phyloP scores from a whole-genome alignment of 2,797 vertebrate species.

The Cephalopachus bancanus region DNA sequence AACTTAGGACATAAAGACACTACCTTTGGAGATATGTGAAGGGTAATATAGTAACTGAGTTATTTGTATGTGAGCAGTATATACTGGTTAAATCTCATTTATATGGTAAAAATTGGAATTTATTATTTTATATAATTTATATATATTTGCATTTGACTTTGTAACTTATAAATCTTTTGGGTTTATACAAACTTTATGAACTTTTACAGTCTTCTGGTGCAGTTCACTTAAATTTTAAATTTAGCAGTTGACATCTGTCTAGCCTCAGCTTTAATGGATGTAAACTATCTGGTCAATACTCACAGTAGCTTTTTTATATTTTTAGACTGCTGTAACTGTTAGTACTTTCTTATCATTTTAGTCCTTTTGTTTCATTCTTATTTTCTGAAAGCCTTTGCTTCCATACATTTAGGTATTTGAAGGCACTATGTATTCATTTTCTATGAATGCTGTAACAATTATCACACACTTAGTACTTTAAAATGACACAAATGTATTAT shows the following conservation, averaged over 20 bases:
- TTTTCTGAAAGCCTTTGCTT: slow-evolving; percentile 45
- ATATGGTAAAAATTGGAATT: slow-evolving; percentile 32
- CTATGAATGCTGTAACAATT: neutral
- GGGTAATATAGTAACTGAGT: neutral
- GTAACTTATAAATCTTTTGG: neutral
- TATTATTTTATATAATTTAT: neutral
- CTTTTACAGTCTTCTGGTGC: neutral
- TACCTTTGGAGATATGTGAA: neutral
- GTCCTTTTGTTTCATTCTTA: slow-evolving; percentile 19
- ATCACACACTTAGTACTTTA: neutral
- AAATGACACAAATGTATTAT: neutral
- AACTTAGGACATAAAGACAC: neutral
- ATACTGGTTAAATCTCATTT: neutral
- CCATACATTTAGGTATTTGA: slow-evolving; percentile 6
- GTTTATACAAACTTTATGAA: too few species aligned
- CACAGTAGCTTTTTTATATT: neutral
- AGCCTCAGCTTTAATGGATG: neutral
- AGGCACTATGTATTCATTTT: neutral
- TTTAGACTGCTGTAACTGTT: neutral
- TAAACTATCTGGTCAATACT: neutral
- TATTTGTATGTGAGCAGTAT: neutral
- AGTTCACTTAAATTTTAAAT: neutral
- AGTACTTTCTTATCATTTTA: neutral
- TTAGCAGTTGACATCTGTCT: neutral
- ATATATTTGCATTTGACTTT: neutral